Base-by-base conservation (phyloP, 2,797 vertebrate genomes). In the Gymnothorax reevesii region DNA sequence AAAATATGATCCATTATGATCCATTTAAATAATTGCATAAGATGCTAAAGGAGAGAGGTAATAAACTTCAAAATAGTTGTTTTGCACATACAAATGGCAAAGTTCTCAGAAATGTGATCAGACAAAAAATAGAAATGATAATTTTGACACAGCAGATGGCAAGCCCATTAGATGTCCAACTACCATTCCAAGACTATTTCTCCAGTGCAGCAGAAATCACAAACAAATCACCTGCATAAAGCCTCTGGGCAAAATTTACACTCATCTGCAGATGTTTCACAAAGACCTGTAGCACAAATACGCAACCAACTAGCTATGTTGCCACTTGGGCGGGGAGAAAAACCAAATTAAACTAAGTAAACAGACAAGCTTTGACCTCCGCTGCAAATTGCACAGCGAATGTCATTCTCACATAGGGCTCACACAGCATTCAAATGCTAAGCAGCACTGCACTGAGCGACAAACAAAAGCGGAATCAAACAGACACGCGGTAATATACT, bases 401-500 rank as follows among this genome's bases (percentile, higher is more conserved):
- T 22, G 77, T 55, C 77, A 55, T 52, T 80, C 25, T 20, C 7
- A 12, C 42, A 49, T 17, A 49, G 73, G 42, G 13, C 75, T 79
- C 33, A 13, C 75, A 33, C 75, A 49, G 49, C 8, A 52, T 12
- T 80, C 77, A 80, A 54, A 80, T 20, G 6, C 77, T 22, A 54
- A 20, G 55, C 49, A 22, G 17, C 0, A 55, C 77, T 15, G 22
- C 13, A 22, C 22, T 55, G n/a, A 55, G 77, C 12, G 17, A 20
- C 42, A 49, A 52, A 77, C 77, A 80, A 80, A 54, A 80, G 77
- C 52, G 22, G 12, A 49, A 33, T 55, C 77, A n/a, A 17, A 55
- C 52, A 80, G 52, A 10, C 77, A 55, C 22, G 77, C 77, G 54
- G 77, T 80, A 55, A 80, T 80, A 80, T 80, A 80, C 77, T 80